Evolutionary conservation across 2,113 vertebrate species (phyloP).

Genomic region (Campylorhamphus procurvoides): DNA sequence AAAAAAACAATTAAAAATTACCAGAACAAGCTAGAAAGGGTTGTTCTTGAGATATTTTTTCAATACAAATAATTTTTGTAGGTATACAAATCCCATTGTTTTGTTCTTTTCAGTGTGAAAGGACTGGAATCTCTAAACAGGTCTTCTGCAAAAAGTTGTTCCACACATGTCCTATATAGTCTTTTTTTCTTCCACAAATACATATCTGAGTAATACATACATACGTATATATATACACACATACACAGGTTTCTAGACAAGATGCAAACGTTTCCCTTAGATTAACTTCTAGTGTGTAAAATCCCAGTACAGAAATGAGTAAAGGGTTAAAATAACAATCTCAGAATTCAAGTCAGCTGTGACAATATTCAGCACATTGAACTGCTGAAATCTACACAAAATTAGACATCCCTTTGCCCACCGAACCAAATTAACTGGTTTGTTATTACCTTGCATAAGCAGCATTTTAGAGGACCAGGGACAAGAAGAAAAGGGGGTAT

Average conservation of each 20-base stretch:
- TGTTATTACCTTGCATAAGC: constrained; percentile 18
- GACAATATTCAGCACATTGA: constrained; percentile 45
- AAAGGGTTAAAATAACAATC: constrained; percentile 64
- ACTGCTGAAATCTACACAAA: constrained; percentile 42
- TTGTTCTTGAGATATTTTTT: background rate
- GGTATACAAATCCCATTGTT: background rate
- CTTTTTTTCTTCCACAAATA: background rate
- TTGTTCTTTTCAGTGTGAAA: background rate
- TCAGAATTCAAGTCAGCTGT: constrained; percentile 61
- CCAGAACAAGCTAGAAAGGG: background rate
- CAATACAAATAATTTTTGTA: background rate
- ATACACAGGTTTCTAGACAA: background rate
- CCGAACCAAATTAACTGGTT: constrained; percentile 35
- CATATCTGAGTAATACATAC: background rate
- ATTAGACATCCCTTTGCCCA: constrained; percentile 50
- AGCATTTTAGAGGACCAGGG: background rate
- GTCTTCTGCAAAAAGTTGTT: background rate
- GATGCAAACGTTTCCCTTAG: background rate
- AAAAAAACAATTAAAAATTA: background rate
- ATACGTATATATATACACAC: background rate
- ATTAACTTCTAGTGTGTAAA: background rate
- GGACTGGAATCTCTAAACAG: background rate
- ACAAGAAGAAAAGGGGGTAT: background rate
- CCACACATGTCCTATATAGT: background rate
- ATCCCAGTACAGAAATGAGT: background rate